phyloP scores from a whole-genome alignment of 1,140 invertebrate genomes.

The Nylanderia fulva region DNA sequence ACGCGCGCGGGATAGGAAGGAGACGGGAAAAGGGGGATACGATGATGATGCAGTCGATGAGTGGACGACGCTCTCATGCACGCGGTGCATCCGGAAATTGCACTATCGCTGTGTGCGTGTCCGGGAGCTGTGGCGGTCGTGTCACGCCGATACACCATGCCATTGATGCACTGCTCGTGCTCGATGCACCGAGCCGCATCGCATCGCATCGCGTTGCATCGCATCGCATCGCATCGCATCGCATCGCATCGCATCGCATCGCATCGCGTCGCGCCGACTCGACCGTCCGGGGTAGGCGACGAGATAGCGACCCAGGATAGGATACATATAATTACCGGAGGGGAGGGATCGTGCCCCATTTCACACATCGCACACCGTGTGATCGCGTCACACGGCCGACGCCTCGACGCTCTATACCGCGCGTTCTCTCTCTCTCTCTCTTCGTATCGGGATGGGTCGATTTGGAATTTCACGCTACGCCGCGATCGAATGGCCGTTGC shows the following conservation, averaged over 20 bases:
- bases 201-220: background rate
- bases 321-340: conserved; percentile 85
- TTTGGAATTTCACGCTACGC: conserved; percentile 64
- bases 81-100: conserved; percentile 73
- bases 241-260: too few species aligned
- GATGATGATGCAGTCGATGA: conserved; percentile 62
- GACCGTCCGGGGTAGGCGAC: conserved; percentile 49
- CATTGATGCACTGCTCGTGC: conserved; percentile 46
- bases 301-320: conserved; percentile 77
- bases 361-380: conserved; percentile 85
- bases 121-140: conserved; percentile 32
- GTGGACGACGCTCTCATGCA: conserved; percentile 71
- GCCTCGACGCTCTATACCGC: conserved; percentile 74
- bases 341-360: conserved; percentile 82
- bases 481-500: conserved; percentile 17
- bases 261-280: conserved; percentile 34
- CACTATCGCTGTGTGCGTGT: conserved; percentile 46
- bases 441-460: conserved; percentile 60
- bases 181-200: conserved; percentile 42
- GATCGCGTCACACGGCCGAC: conserved; percentile 84
- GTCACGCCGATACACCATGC: conserved; percentile 48
- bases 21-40: conserved; percentile 13
- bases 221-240: background rate
- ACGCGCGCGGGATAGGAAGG: conserved; percentile 13
- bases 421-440: conserved; percentile 37